Conservation (phyloP, 2,113 vertebrate genomes). For the Poeciliopsis prolifica region DNA sequence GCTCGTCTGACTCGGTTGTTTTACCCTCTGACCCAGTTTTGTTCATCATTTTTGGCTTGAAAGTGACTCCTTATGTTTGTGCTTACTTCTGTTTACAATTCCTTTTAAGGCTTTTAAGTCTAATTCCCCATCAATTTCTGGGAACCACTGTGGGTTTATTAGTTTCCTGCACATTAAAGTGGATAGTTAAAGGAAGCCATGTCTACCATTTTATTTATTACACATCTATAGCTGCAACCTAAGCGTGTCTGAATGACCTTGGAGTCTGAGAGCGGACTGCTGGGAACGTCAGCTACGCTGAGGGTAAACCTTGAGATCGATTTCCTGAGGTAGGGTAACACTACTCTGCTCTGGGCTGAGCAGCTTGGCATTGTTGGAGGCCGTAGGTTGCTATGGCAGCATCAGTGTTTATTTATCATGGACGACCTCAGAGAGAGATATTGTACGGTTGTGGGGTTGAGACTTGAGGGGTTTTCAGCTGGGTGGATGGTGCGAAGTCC, state of each 20-base stretch:
- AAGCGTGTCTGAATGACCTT: slow-evolving; percentile 2
- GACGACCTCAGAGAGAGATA: slow-evolving; percentile 34
- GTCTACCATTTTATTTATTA: slow-evolving; percentile 4
- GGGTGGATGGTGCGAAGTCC: too few relatives aligned
- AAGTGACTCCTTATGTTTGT: background rate
- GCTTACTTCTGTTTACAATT: slow-evolving; percentile 9
- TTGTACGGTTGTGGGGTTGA: slow-evolving; percentile 28
- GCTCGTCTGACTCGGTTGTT: slow-evolving; percentile 13
- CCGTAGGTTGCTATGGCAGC: slow-evolving; percentile 65
- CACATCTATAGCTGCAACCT: background rate
- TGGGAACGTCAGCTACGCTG: slow-evolving; percentile 20
- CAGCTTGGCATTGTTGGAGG: slow-evolving; percentile 53
- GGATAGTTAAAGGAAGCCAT: slow-evolving; percentile 25
- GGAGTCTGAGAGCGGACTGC: background rate
- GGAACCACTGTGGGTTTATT: slow-evolving; percentile 37
- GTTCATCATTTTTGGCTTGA: background rate
- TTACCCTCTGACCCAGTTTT: slow-evolving; percentile 15
- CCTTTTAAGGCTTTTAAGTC: slow-evolving; percentile 38
- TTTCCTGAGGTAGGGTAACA: slow-evolving; percentile 53
- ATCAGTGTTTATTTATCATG: slow-evolving; percentile 56
- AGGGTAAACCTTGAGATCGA: slow-evolving; percentile 52
- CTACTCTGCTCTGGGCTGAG: slow-evolving; percentile 43
- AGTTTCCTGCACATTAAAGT: slow-evolving; percentile 7
- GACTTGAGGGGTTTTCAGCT: too few relatives aligned
- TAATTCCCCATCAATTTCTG: slow-evolving; percentile 35